Conservation (phyloP, 2,113 vertebrate species). For the Microtus richardsoni region DNA sequence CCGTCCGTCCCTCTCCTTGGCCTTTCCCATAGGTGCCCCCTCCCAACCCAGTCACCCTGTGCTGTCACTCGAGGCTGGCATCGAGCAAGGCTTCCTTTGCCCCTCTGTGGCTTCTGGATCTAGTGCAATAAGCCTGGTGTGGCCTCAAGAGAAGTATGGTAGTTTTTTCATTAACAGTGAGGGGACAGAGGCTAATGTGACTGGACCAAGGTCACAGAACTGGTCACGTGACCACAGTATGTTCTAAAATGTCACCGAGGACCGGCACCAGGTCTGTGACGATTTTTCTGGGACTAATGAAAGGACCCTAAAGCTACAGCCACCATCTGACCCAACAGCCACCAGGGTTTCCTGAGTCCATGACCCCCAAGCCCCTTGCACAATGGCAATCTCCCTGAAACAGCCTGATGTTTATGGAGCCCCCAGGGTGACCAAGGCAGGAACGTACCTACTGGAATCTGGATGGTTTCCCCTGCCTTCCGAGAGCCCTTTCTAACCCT, state of each 20-base stretch:
- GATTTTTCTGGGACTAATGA: not conserved
- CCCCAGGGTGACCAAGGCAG: not conserved
- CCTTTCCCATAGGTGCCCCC: not conserved
- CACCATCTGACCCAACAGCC: not conserved
- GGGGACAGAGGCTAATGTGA: not conserved
- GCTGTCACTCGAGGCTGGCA: not conserved
- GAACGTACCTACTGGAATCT: not conserved
- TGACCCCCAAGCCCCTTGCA: too few species aligned
- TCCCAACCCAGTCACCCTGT: not conserved
- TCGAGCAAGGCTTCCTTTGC: not conserved
- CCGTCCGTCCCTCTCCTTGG: not conserved
- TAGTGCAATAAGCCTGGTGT: not conserved
- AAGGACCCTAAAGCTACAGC: not conserved
- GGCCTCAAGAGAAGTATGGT: not conserved
- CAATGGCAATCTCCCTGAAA: not conserved
- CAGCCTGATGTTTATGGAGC: too few species aligned
- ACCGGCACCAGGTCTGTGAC: not conserved
- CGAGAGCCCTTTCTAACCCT: not conserved
- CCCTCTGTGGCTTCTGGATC: not conserved
- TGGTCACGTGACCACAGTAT: not conserved
- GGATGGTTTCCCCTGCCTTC: rapidly evolving
- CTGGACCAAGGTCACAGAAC: not conserved
- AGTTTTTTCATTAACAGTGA: not conserved
- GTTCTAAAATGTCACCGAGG: not conserved
- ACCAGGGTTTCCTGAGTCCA: rapidly evolving